Conservation (phyloP, 2,888 invertebrate genomes). For the Cantharis lateralis region DNA sequence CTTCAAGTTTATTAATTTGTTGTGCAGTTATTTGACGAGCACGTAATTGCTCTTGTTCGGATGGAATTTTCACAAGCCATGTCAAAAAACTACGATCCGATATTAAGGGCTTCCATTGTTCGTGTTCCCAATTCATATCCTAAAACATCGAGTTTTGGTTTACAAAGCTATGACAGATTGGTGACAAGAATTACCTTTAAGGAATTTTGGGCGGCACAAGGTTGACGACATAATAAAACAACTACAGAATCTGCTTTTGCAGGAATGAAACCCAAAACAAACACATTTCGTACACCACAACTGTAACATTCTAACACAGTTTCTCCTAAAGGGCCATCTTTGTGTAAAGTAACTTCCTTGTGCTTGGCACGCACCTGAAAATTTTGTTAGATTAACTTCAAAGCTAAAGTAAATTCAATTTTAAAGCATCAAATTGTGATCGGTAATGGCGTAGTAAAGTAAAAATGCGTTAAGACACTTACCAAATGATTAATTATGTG, state of each 20-base stretch:
- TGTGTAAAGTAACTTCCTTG: slow-evolving; percentile 96
- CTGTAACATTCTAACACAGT: slow-evolving; percentile 98
- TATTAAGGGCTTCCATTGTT: slow-evolving; percentile 98
- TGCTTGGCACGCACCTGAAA: slow-evolving; percentile 83
- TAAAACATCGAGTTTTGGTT: slow-evolving; percentile 32
- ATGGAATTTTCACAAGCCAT: slow-evolving; percentile 98
- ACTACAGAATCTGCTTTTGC: slow-evolving; percentile 99
- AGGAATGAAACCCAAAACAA: slow-evolving; percentile 97
- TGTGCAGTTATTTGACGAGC: slow-evolving; percentile 96
- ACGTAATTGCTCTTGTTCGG: slow-evolving; percentile 93
- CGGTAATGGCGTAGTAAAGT: too few relatives aligned
- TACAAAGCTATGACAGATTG: not conserved
- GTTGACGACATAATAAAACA: slow-evolving; percentile 94
- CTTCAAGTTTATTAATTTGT: slow-evolving; percentile 97
- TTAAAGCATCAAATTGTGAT: too few relatives aligned
- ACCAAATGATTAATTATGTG: slow-evolving; percentile 99
- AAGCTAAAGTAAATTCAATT: too few relatives aligned
- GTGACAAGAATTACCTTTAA: slow-evolving; percentile 63
- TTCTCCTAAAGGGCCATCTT: slow-evolving; percentile 97
- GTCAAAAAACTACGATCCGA: slow-evolving; percentile 94
- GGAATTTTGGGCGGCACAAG: slow-evolving; percentile 96
- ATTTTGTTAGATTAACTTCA: not conserved
- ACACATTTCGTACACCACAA: slow-evolving; percentile 97
- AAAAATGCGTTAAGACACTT: slow-evolving; percentile 16
- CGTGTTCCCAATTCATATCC: slow-evolving; percentile 99